These are phyloP conservation scores for Poecilia velifera DNA, from an alignment of 2,797 vertebrate genomes.

Conservation along the genomic window DNA sequence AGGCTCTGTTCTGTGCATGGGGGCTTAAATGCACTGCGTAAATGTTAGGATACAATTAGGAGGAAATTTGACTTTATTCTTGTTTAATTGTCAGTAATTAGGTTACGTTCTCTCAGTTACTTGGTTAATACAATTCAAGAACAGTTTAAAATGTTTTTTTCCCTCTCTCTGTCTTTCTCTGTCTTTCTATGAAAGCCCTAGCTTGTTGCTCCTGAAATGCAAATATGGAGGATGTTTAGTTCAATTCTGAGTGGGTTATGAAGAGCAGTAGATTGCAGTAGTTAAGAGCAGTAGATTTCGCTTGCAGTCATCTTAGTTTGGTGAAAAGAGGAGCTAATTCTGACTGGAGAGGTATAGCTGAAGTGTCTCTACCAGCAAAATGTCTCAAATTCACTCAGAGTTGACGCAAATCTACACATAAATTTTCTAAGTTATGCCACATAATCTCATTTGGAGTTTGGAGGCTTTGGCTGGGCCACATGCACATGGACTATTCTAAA, in stretches of 20 bases:
- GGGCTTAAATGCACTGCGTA: conserved; percentile 4
- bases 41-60: conserved; percentile 21
- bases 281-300: background rate
- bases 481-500: background rate
- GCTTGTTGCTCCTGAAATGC: background rate
- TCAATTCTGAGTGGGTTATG: background rate
- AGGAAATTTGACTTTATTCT: conserved; percentile 16
- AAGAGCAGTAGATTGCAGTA: background rate
- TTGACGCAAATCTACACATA: background rate
- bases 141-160: background rate
- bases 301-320: background rate
- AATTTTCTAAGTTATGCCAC: background rate
- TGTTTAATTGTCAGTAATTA: conserved; percentile 1
- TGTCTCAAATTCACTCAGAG: background rate
- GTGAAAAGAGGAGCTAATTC: background rate
- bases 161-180: too few relatives aligned
- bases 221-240: background rate
- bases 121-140: background rate
- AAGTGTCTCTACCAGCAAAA: background rate
- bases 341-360: background rate
- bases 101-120: background rate
- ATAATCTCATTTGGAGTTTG: background rate
- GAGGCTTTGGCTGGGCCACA: background rate
- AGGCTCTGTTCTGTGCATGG: conserved; percentile 6
- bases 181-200: background rate